Percentiles rank a stretch among this genome's conserved stretches.
Conservation (phyloP, 2,888 invertebrate species). For the Rhamnusium bicolor region DNA sequence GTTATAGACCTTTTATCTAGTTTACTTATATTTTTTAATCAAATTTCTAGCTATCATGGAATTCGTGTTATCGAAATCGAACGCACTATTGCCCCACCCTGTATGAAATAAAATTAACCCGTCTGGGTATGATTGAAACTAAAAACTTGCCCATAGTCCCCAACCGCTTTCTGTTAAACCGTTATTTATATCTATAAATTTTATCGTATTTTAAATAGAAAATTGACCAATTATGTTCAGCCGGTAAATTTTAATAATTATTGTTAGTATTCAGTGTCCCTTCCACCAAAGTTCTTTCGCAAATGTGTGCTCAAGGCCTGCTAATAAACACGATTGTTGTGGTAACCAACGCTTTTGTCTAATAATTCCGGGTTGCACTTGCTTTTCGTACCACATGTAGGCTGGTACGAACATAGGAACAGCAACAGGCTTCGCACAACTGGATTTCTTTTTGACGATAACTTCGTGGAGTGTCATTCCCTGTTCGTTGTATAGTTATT, state of each 20-base stretch:
- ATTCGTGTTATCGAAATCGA: too few relatives aligned
- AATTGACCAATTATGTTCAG: conserved; percentile 18
- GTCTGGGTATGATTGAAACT: too few relatives aligned
- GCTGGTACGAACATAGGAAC: conserved; percentile 48
- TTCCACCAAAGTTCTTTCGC: neutral
- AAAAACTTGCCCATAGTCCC: too few relatives aligned
- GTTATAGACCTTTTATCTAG: too few relatives aligned
- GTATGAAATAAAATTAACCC: too few relatives aligned
- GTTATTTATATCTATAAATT: neutral
- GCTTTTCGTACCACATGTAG: conserved; percentile 52
- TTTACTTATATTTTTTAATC: too few relatives aligned
- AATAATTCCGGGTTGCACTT: conserved; percentile 49
- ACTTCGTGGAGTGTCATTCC: conserved; percentile 16
- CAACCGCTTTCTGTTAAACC: neutral
- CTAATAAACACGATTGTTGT: neutral
- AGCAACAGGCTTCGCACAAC: conserved; percentile 6
- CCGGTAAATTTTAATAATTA: neutral
- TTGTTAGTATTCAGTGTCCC: neutral
- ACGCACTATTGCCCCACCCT: too few relatives aligned
- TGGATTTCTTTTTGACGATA: neutral
- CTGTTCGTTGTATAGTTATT: neutral
- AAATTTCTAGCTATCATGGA: too few relatives aligned
- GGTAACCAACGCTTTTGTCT: conserved; percentile 47
- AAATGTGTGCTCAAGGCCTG: conserved; percentile 4
- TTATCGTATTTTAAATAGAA: conserved; percentile 14